Conservation (phyloP, 2,797 vertebrate genomes). For the Cyprinodon diabolis region DNA sequence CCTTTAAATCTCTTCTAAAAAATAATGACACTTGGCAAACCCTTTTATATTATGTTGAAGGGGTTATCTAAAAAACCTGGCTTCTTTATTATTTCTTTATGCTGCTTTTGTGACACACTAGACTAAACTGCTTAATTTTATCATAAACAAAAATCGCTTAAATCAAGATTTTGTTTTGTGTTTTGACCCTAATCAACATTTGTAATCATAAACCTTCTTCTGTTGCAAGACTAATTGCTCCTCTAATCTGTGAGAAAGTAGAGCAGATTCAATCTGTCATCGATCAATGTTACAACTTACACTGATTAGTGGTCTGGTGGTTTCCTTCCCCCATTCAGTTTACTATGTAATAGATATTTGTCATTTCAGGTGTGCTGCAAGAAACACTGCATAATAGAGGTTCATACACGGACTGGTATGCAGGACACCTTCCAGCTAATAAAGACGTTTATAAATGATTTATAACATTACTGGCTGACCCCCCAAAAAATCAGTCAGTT, state of each 20-base stretch:
- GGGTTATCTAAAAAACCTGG: no score
- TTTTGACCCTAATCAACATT: conserved; percentile 37
- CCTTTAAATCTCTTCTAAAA: no score
- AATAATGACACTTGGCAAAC: no score
- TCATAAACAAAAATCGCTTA: neutral
- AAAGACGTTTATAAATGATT: conserved; percentile 43
- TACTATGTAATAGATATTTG: conserved; percentile 6
- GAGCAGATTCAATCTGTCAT: conserved; percentile 25
- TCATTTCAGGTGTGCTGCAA: neutral
- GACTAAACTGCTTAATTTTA: no score
- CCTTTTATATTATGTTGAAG: no score
- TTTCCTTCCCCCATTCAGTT: conserved; percentile 13
- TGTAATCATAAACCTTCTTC: conserved; percentile 34
- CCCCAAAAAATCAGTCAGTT: conserved; percentile 30
- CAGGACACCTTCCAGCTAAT: conserved; percentile 30
- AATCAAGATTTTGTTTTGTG: conserved; percentile 7
- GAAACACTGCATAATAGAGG: conserved; percentile 19
- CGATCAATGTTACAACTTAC: conserved; percentile 36
- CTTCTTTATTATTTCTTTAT: no score
- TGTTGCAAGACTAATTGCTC: conserved; percentile 20
- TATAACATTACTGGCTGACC: conserved; percentile 51
- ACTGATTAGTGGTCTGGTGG: conserved; percentile 45
- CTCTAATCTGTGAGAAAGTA: conserved; percentile 18
- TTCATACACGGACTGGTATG: conserved; percentile 43
- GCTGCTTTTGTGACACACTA: no score